Conservation (phyloP, 92 coral and sea anemone species). For the Virgularia gustaviana region DNA sequence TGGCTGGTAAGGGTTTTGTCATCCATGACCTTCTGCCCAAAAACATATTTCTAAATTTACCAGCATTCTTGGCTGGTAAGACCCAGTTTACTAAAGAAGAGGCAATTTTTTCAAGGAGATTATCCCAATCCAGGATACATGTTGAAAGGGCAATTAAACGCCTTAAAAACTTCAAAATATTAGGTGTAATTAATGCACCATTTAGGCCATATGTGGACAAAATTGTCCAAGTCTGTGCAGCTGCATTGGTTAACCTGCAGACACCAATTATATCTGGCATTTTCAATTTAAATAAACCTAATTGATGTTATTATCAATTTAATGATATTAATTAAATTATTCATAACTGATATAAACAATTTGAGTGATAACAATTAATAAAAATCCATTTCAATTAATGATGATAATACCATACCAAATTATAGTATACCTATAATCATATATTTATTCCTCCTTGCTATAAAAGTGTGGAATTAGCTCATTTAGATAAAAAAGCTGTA, state of each 20-base stretch:
- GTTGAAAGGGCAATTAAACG: slow-evolving; percentile 64
- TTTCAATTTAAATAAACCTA: too few species aligned
- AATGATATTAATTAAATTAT: too few species aligned
- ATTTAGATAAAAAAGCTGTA: slow-evolving; percentile 27
- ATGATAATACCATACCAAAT: too few species aligned
- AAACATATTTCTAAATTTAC: slow-evolving; percentile 54
- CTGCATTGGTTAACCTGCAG: slow-evolving; percentile 61
- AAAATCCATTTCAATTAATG: too few species aligned
- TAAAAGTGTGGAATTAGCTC: slow-evolving; percentile 35
- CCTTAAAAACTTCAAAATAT: slow-evolving; percentile 55
- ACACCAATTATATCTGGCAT: background rate
- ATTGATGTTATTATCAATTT: too few species aligned
- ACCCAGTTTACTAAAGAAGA: slow-evolving; percentile 57
- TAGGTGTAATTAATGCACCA: slow-evolving; percentile 46
- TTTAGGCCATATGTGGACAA: slow-evolving; percentile 48
- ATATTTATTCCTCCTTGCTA: slow-evolving; percentile 19
- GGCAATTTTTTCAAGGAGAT: slow-evolving; percentile 44
- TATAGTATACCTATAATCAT: background rate
- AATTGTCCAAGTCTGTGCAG: slow-evolving; percentile 54
- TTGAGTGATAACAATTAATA: too few species aligned
- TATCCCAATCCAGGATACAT: slow-evolving; percentile 57
- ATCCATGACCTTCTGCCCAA: slow-evolving; percentile 45
- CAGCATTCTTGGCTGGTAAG: slow-evolving; percentile 48
- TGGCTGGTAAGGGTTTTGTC: slow-evolving; percentile 58
- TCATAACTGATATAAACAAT: too few species aligned